Conservation (phyloP, 2,888 invertebrate genomes). For the Lathronympha strigana region DNA sequence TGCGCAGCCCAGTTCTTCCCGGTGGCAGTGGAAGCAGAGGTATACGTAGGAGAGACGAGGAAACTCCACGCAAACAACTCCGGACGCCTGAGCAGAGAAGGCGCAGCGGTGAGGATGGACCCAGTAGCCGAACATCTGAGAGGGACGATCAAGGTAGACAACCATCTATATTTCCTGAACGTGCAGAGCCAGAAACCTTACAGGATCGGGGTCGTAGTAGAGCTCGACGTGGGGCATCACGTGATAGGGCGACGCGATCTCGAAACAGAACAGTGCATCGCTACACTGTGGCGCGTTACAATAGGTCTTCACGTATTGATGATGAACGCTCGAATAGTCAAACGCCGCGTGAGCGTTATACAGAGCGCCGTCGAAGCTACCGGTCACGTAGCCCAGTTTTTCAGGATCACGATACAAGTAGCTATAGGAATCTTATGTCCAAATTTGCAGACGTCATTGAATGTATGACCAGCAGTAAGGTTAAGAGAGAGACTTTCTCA, state of each 20-base stretch:
- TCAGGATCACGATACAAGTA: neutral
- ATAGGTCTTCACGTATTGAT: neutral
- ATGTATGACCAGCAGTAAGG: neutral
- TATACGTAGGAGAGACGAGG: no score
- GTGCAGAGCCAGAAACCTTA: neutral
- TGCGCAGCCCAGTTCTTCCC: no score
- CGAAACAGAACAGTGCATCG: neutral
- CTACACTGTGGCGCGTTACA: neutral
- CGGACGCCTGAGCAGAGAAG: no score
- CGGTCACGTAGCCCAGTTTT: neutral
- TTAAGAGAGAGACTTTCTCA: neutral
- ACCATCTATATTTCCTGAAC: neutral
- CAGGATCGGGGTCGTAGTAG: neutral
- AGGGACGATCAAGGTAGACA: neutral
- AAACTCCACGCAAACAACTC: no score
- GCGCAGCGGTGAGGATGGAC: no score
- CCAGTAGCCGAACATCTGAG: neutral
- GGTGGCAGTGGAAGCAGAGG: no score
- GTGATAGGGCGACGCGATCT: neutral
- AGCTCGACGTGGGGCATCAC: no score
- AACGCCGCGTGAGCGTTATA: neutral
- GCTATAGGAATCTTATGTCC: neutral
- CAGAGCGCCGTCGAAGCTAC: neutral
- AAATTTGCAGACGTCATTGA: neutral
- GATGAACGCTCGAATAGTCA: neutral